A percentile compares a stretch with the other conserved stretches of the same genome.
phyloP scores from a whole-genome alignment of 2,113 vertebrate genomes.

The Erinaceus europaeus region DNA sequence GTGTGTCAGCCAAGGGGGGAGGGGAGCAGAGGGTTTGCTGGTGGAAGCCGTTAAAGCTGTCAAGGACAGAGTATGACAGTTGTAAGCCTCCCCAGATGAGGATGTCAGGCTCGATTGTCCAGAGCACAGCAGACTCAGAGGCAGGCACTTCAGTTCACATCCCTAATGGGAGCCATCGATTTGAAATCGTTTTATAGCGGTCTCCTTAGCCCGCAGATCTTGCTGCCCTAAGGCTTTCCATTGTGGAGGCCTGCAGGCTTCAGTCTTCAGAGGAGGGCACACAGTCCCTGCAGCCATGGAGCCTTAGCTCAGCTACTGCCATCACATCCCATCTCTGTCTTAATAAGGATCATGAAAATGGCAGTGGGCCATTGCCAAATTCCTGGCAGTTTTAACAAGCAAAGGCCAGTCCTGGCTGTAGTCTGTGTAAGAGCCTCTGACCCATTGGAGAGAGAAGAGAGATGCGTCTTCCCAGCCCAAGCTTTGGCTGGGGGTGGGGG shows the following conservation, averaged over 20 bases:
- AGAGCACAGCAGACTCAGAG: too few species aligned
- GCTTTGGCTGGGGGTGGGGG: too few species aligned
- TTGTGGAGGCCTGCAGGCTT: not conserved
- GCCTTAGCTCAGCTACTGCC: not conserved
- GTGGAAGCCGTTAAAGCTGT: too few species aligned
- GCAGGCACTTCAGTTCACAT: not conserved
- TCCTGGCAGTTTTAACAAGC: not conserved
- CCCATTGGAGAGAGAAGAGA: not conserved
- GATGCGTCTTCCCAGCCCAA: not conserved
- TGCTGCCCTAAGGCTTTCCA: not conserved
- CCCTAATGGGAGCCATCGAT: not conserved
- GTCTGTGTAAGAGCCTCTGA: not conserved
- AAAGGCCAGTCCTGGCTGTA: not conserved
- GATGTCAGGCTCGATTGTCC: too few species aligned
- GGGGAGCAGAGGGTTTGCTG: too few species aligned
- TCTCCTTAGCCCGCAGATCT: not conserved
- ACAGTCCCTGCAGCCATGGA: not conserved
- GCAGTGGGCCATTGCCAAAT: fast-evolving
- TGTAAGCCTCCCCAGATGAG: too few species aligned
- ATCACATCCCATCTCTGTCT: not conserved
- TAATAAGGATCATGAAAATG: not conserved
- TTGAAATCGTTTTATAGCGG: not conserved
- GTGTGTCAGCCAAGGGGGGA: too few species aligned
- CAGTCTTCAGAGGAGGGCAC: not conserved
- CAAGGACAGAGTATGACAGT: too few species aligned